Conservation (phyloP, 2,113 vertebrate species). For the Centropus unirufus region DNA sequence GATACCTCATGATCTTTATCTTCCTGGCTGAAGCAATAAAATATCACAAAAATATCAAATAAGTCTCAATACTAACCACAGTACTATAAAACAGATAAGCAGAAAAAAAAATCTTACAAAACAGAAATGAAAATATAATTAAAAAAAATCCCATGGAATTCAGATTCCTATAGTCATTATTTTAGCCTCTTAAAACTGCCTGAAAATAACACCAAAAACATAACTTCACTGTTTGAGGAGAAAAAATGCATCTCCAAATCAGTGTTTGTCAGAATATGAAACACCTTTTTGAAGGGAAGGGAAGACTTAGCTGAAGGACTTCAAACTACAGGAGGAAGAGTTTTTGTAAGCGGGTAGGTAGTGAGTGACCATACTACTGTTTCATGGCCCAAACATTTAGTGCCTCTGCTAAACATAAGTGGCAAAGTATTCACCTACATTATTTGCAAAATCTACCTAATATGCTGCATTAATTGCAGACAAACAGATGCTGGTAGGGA, state of each 20-base stretch:
- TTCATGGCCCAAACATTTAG: neutral
- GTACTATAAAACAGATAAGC: neutral
- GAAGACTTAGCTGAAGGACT: neutral
- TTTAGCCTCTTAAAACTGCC: neutral
- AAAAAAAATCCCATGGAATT: neutral
- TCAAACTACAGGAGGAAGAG: neutral
- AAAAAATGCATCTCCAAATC: neutral
- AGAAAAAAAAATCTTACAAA: neutral
- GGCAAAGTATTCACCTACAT: neutral
- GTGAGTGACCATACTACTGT: neutral
- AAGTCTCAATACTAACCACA: neutral
- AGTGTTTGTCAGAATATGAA: neutral
- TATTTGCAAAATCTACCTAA: neutral
- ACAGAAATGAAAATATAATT: neutral
- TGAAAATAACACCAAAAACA: neutral
- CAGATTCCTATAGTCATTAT: neutral
- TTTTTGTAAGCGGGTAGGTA: fast-evolving
- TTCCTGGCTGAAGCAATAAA: neutral
- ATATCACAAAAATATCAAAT: neutral
- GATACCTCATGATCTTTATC: neutral
- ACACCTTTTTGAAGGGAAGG: neutral
- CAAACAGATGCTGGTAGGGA: neutral
- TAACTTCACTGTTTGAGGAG: neutral
- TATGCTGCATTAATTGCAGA: neutral
- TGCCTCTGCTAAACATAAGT: neutral